These are phyloP conservation scores for Drosophila ezoana DNA, from an alignment of 2,888 invertebrate species.

Conservation along the genomic window DNA sequence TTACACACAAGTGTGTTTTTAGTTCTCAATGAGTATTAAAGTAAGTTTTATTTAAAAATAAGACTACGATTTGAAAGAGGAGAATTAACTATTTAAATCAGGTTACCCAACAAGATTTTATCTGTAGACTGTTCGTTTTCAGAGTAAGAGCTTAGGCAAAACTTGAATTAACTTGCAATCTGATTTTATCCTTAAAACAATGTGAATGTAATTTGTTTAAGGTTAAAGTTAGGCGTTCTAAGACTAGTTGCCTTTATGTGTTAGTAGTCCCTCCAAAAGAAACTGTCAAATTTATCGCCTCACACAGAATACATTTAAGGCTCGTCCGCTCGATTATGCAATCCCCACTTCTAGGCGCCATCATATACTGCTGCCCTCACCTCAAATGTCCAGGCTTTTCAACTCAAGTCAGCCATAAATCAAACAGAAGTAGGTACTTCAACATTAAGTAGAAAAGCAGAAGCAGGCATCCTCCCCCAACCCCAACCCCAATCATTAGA, in stretches of 20 bases:
- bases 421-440: conserved; percentile 59
- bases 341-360: conserved; percentile 41
- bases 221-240: neutral
- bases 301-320: conserved; percentile 13
- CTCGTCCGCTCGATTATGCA: conserved; percentile 61
- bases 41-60: no score
- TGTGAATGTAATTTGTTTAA: neutral
- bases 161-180: no score
- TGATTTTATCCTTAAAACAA: neutral
- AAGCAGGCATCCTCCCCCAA: conserved; percentile 1
- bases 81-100: no score
- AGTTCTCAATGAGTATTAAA: no score
- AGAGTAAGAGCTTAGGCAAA: no score
- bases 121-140: no score
- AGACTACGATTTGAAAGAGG: no score
- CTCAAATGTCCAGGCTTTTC: conserved; percentile 28
- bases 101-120: no score
- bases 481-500: conserved; percentile 20
- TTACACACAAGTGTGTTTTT: no score
- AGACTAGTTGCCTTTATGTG: neutral
- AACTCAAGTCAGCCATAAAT: conserved; percentile 76
- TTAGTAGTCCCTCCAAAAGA: neutral
- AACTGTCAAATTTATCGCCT: conserved; percentile 12
- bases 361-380: no score
- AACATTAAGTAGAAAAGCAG: conserved; percentile 20